phyloP scores from a whole-genome alignment of 2,113 vertebrate genomes.

The Poecile atricapillus region DNA sequence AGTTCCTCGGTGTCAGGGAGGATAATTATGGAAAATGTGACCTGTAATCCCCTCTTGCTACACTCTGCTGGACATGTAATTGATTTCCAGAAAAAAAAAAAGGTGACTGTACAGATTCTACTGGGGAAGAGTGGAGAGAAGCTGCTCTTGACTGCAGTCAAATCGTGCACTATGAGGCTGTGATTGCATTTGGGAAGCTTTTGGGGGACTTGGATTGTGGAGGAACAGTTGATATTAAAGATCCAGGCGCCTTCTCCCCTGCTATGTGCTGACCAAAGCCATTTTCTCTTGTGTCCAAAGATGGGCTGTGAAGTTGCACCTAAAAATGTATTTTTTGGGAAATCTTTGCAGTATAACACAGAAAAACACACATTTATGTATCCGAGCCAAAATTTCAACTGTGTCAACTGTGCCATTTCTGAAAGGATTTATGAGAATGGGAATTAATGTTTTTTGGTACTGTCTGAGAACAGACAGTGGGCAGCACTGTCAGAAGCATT shows the following conservation, averaged over 20 bases:
- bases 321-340: not conserved
- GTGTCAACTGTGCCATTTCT: not conserved
- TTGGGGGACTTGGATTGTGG: not conserved
- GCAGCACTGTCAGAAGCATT: not conserved
- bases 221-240: not conserved
- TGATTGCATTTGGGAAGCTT: not conserved
- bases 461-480: not conserved
- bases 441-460: not conserved
- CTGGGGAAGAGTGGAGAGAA: not conserved
- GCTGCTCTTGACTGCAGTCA: not conserved
- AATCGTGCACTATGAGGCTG: not conserved
- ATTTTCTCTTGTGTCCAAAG: not conserved
- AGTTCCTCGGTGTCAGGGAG: not conserved
- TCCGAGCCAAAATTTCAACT: not conserved
- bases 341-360: not conserved
- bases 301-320: not conserved
- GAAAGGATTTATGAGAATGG: not conserved
- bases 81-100: not conserved
- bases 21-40: slow-evolving; percentile 27
- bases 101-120: not conserved
- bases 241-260: not conserved
- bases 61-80: slow-evolving; percentile 34
- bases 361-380: not conserved
- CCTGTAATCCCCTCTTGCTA: slow-evolving; percentile 9
- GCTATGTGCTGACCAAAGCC: accelerated